phyloP scores from a whole-genome alignment of 2,113 vertebrate genomes.

The Carassius gibelio region DNA sequence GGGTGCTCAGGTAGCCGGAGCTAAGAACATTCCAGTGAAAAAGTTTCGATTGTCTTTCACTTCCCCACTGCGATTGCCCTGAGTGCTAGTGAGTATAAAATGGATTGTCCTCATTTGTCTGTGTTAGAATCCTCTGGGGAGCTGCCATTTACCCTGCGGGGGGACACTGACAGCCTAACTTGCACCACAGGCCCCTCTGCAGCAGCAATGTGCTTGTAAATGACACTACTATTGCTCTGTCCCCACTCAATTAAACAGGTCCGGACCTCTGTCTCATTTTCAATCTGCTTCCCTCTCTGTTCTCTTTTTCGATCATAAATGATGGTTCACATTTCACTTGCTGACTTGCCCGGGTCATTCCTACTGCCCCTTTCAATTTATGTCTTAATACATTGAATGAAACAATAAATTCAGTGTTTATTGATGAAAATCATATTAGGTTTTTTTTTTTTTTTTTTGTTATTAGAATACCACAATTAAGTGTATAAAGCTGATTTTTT shows the following conservation, averaged over 20 bases:
- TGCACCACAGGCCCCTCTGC: conserved; percentile 48
- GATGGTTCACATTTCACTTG: background rate
- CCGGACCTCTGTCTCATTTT: conserved; percentile 10
- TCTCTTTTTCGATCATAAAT: conserved; percentile 22
- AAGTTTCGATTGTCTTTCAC: conserved; percentile 52
- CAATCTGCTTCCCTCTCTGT: background rate
- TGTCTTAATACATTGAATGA: background rate
- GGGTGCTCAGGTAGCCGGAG: conserved; percentile 32
- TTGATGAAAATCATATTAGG: too few species aligned
- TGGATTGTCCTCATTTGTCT: conserved; percentile 66
- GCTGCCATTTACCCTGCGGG: conserved; percentile 59
- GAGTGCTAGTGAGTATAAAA: conserved; percentile 56
- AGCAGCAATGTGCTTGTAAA: conserved; percentile 33
- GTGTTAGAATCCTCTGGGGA: conserved; percentile 56
- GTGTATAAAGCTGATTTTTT: too few species aligned
- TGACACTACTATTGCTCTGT: conserved; percentile 22
- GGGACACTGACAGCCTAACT: conserved; percentile 15
- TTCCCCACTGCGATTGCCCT: conserved; percentile 50
- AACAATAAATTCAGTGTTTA: background rate
- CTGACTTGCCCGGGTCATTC: background rate
- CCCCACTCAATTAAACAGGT: conserved; percentile 25
- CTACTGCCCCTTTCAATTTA: background rate
- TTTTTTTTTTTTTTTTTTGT: too few species aligned
- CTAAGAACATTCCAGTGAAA: conserved; percentile 37
- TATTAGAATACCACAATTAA: too few species aligned